phyloP scores from a whole-genome alignment of 2,888 invertebrate genomes.

The Augiades crinisus region DNA sequence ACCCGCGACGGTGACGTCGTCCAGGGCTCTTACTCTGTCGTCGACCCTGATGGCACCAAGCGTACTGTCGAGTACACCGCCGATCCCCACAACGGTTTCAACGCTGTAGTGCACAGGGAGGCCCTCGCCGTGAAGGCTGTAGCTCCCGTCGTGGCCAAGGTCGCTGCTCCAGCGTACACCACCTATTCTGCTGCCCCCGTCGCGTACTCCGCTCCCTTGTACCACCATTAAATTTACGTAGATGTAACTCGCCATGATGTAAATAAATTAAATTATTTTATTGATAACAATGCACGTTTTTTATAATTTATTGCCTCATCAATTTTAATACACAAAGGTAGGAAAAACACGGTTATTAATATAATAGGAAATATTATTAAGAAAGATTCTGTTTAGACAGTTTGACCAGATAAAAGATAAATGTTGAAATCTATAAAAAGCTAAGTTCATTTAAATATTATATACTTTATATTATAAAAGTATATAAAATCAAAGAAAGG shows the following conservation, averaged over 20 bases:
- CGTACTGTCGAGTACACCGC: constrained; percentile 68
- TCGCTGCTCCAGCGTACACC: constrained; percentile 41
- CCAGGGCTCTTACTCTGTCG: constrained; percentile 64
- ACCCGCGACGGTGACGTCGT: constrained; percentile 64
- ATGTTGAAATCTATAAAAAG: too few relatives aligned
- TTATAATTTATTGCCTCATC: background rate
- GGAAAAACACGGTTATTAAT: too few relatives aligned
- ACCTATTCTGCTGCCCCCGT: constrained; percentile 37
- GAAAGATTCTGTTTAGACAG: too few relatives aligned
- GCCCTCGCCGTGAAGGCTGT: constrained; percentile 46
- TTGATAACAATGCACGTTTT: too few relatives aligned
- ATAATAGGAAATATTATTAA: too few relatives aligned
- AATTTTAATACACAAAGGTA: background rate
- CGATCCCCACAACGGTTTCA: constrained; percentile 66
- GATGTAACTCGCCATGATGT: constrained; percentile 41
- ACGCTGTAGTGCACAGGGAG: constrained; percentile 65
- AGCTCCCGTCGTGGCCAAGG: constrained; percentile 35
- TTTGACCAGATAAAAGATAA: too few relatives aligned
- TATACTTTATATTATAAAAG: too few relatives aligned
- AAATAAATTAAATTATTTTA: constrained; percentile 43
- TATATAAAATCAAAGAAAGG: too few relatives aligned
- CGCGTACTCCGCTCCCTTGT: constrained; percentile 38
- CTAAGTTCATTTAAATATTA: too few relatives aligned
- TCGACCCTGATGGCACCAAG: constrained; percentile 64
- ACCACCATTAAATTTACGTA: constrained; percentile 32